phyloP scores from a whole-genome alignment of 2,113 vertebrate species.

The Tachuris rubrigastra region DNA sequence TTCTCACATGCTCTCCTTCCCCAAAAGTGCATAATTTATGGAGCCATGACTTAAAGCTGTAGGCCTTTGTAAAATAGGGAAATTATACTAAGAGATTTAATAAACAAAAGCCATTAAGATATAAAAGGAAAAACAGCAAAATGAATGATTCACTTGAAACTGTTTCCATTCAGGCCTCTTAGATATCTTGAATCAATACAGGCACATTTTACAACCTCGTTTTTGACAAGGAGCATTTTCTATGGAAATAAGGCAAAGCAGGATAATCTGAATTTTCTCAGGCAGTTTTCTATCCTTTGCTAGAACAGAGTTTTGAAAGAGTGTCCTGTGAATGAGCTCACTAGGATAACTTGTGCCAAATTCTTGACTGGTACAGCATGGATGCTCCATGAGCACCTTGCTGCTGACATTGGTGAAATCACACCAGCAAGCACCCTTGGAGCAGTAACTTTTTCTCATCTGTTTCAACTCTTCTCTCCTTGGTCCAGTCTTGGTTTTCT shows the following conservation, averaged over 20 bases:
- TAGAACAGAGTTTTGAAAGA: neutral
- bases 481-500: neutral
- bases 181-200: neutral
- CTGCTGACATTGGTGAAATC: neutral
- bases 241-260: neutral
- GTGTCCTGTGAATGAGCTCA: neutral
- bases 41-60: neutral
- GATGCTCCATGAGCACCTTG: neutral
- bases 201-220: neutral
- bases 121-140: neutral
- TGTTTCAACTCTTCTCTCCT: neutral
- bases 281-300: neutral
- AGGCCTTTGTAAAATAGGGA: neutral
- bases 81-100: neutral
- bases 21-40: neutral
- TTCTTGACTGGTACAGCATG: neutral
- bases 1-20: neutral
- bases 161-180: neutral
- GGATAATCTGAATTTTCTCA: neutral
- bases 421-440: accelerated
- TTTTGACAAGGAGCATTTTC: neutral
- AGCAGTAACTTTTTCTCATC: neutral
- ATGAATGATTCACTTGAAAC: accelerated
- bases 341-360: neutral
- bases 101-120: neutral